These are phyloP conservation scores for Eueremaeus valkanovi DNA, from an alignment of 2,888 invertebrate species.

Conservation along the genomic window DNA sequence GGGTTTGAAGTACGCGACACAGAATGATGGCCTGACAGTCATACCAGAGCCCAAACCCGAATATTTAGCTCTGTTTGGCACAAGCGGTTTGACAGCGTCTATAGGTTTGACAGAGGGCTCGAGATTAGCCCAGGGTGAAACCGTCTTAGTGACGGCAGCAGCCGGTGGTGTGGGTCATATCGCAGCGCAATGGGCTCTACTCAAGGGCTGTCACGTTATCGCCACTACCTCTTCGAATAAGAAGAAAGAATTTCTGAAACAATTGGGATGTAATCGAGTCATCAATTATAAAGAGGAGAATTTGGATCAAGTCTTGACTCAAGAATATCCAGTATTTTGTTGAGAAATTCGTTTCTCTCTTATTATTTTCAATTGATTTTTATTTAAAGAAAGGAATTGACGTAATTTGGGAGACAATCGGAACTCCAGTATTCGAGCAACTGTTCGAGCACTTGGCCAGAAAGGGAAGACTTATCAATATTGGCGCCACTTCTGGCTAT, in stretches of 20 bases:
- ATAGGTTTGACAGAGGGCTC: slow-evolving; percentile 49
- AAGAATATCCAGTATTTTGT: slow-evolving; percentile 49
- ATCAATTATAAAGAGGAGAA: slow-evolving; percentile 52
- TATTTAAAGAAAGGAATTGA: slow-evolving; percentile 43
- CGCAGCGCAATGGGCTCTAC: slow-evolving; percentile 48
- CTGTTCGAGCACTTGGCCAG: slow-evolving; percentile 48
- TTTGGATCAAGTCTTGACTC: slow-evolving; percentile 50
- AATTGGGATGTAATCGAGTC: slow-evolving; percentile 51
- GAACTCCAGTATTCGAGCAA: slow-evolving; percentile 43
- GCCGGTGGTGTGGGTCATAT: slow-evolving; percentile 48
- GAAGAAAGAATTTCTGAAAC: slow-evolving; percentile 51
- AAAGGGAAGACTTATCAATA: slow-evolving; percentile 51
- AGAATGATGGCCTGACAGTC: slow-evolving; percentile 38
- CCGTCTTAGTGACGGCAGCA: slow-evolving; percentile 45
- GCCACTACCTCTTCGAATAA: slow-evolving; percentile 47
- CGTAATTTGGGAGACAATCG: slow-evolving; percentile 46
- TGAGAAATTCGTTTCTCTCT: neutral
- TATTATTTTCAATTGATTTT: slow-evolving; percentile 2
- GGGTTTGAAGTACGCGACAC: slow-evolving; percentile 50
- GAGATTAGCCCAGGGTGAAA: slow-evolving; percentile 40
- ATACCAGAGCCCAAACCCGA: slow-evolving; percentile 43
- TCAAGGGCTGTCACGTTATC: slow-evolving; percentile 44
- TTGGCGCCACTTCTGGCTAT: slow-evolving; percentile 52
- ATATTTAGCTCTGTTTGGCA: slow-evolving; percentile 44
- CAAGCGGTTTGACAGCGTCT: slow-evolving; percentile 49